Base-by-base conservation (phyloP, 2,888 invertebrate species). In the Hecatera dysodea region DNA sequence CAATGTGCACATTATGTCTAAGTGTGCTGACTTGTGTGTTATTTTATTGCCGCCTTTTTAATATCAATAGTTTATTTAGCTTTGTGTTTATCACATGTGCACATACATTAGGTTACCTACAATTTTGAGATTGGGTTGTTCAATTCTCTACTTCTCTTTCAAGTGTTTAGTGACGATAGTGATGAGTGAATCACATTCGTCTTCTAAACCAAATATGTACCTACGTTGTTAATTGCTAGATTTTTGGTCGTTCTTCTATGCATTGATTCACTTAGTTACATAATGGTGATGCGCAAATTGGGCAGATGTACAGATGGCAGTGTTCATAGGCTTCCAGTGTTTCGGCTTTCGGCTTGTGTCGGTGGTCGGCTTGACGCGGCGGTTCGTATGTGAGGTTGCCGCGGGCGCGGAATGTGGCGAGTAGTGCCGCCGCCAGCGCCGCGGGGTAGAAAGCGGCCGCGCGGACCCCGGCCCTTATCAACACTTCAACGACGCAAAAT, bases 361-460 rank as follows among this genome's bases (percentile, higher is more conserved):
- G 53, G 55, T 61, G 61, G 72, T 62, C 36, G 50, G 19, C 46
- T 61, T 53, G 12, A 15, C 55, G 55, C 52, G 29, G 72, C 56
- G 60, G 74, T 59, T 64, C 72, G 67, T 64, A 67, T 72, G 71
- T 78, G 78, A 59, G 64, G 44, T 55, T 19, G 86, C 84, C 87
- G 83, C 87, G 74, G 87, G 87, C 86, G 80, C 78, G 91, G 91
- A 91, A 91, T 92, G 90, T 86, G 87, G 86, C 86, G 85, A 82
- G 75, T 81, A 81, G 80, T 80, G 42, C 61, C 82, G 50, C 77
- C 36, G 77, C 59, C 78, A 72, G 74, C 79, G 93, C 93, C 92
- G 83, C 91, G 63, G 92, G 93, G 92, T 92, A 93, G 93, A 93
- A 93, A 93, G 93, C 88, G 87, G 83, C 86, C 84, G 78, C 67